Percentiles rank a stretch among this genome's conserved stretches.
Evolutionary conservation across 1,140 invertebrate genomes (phyloP).

Genomic region (Diuraphis noxia): DNA sequence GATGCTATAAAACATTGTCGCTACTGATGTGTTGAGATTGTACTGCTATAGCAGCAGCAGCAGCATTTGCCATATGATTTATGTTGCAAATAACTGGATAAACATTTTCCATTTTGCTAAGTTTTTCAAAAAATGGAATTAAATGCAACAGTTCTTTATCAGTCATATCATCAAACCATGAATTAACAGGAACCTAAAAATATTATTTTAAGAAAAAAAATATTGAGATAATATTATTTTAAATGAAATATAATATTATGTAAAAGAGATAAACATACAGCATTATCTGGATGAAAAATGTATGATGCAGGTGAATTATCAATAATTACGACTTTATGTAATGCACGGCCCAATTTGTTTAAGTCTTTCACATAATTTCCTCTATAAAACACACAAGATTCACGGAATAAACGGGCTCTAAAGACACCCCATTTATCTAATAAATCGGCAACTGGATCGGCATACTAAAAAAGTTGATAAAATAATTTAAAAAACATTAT

Average conservation of each 20-base stretch:
- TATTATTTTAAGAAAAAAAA: conserved; percentile 27
- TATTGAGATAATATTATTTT: not conserved
- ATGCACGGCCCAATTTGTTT: conserved; percentile 92
- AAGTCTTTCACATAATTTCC: conserved; percentile 99
- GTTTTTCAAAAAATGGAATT: conserved; percentile 93
- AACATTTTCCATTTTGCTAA: conserved; percentile 92
- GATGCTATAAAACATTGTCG: conserved; percentile 40
- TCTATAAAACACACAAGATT: conserved; percentile 99
- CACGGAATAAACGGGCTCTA: conserved; percentile 93
- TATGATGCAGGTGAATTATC: conserved; percentile 99
- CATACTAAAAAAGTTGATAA: conserved; percentile 73
- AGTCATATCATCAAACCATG: conserved; percentile 97
- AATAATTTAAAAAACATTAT: not conserved
- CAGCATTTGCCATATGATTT: conserved; percentile 62
- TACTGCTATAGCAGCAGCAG: conserved; percentile 63
- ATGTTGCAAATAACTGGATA: conserved; percentile 89
- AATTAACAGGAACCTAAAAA: conserved; percentile 89
- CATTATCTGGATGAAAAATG: conserved; percentile 99
- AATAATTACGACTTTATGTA: conserved; percentile 96
- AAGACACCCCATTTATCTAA: conserved; percentile 98
- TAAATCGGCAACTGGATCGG: conserved; percentile 98
- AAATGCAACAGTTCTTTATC: conserved; percentile 93
- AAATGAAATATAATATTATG: not conserved
- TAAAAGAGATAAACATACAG: conserved; percentile 73
- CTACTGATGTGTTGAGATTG: not conserved